A percentile compares a stretch with the other conserved stretches of the same genome.
Evolutionary conservation across 2,797 vertebrate species (phyloP).

Genomic region (Channallabes apus): DNA sequence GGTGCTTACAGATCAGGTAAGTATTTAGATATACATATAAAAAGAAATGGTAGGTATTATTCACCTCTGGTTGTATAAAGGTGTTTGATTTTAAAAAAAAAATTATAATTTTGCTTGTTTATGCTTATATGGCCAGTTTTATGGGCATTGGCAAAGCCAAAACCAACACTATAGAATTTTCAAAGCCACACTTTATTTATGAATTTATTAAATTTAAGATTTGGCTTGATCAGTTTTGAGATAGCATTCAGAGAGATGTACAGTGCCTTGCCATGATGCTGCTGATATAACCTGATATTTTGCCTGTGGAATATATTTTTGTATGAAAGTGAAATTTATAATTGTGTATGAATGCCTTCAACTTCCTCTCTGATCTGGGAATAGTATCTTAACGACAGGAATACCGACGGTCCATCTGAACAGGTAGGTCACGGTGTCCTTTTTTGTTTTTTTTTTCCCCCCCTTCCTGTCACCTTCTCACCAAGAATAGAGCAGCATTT

Average conservation of each 20-base stretch:
- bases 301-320: conserved; percentile 17
- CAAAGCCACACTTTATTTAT: background rate
- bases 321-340: conserved; percentile 31
- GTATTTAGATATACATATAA: conserved; percentile 49
- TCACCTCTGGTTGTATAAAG: conserved; percentile 35
- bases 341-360: conserved; percentile 52
- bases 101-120: background rate
- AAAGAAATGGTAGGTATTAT: conserved; percentile 65
- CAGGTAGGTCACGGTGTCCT: conserved; percentile 76
- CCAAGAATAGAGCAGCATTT: conserved; percentile 45
- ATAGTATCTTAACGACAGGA: conserved; percentile 59
- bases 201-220: background rate
- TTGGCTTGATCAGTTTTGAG: background rate
- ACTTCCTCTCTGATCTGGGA: conserved; percentile 59
- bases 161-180: background rate
- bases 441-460: conserved; percentile 32
- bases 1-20: conserved; percentile 67
- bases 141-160: conserved; percentile 14
- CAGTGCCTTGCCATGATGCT: conserved; percentile 49
- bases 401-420: conserved; percentile 56
- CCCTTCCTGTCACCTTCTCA: conserved; percentile 30
- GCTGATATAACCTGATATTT: conserved; percentile 12
- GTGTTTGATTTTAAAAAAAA: background rate
- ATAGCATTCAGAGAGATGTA: background rate
- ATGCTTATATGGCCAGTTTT: conserved; percentile 9